Evolutionary conservation across 2,113 vertebrate species (phyloP).

Genomic region (Prolemur simus): DNA sequence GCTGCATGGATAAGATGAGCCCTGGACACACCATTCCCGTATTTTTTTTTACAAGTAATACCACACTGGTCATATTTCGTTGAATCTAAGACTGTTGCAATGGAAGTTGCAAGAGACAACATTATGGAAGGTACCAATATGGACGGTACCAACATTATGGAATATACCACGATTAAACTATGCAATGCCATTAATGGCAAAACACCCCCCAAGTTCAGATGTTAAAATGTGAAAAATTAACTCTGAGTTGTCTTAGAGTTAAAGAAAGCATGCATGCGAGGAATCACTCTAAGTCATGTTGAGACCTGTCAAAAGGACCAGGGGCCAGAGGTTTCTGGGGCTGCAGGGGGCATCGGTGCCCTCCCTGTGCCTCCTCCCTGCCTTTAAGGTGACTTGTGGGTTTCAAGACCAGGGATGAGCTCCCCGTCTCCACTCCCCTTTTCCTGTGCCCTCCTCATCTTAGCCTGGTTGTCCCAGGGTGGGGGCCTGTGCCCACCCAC

Average conservation of each 20-base stretch:
- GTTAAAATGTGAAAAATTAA: background rate
- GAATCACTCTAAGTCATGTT: background rate
- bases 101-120: background rate
- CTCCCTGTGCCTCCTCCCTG: background rate
- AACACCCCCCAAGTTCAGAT: background rate
- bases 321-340: background rate
- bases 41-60: background rate
- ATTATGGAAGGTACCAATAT: background rate
- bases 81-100: background rate
- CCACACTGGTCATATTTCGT: background rate
- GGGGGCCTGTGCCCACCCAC: background rate
- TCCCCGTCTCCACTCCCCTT: background rate
- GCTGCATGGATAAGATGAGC: background rate
- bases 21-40: background rate
- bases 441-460: background rate
- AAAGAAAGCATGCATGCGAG: background rate
- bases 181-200: background rate
- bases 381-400: background rate
- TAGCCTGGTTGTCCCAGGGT: background rate
- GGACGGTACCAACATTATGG: background rate
- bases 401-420: background rate
- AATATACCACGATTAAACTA: background rate
- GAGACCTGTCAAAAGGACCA: background rate
- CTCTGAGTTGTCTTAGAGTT: background rate
- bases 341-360: background rate